Conservation (phyloP, 1,140 invertebrate species). For the Berghia stephanieae region DNA sequence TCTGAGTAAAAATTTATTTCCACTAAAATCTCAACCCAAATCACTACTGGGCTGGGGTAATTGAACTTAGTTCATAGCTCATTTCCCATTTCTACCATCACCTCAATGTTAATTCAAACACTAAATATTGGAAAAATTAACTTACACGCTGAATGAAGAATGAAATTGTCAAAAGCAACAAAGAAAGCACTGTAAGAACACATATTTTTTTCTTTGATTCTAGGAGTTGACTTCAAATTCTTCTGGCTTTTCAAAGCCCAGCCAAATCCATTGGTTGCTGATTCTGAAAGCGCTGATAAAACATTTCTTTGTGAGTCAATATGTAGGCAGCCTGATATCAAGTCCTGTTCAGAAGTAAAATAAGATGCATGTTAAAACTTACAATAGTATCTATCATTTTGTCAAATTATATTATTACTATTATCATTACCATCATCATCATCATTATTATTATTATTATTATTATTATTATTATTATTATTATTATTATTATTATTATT, state of each 20-base stretch:
- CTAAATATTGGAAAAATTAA: background rate
- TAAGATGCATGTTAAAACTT: background rate
- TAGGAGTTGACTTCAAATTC: slow-evolving; percentile 43
- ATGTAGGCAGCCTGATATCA: background rate
- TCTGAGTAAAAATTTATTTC: background rate
- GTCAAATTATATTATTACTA: too few species aligned
- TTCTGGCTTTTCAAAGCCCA: slow-evolving; percentile 39
- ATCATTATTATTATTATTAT: too few species aligned
- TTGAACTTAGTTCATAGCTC: too few species aligned
- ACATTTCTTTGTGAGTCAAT: slow-evolving; percentile 33
- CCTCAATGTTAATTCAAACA: background rate
- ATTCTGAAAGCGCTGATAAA: slow-evolving; percentile 43
- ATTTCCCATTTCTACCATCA: too few species aligned
- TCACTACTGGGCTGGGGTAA: too few species aligned
- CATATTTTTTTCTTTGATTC: slow-evolving; percentile 41
- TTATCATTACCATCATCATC: too few species aligned
- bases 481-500: too few species aligned
- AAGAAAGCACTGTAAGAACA: slow-evolving; percentile 42
- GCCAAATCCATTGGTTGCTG: slow-evolving; percentile 42
- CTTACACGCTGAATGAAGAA: slow-evolving; percentile 49
- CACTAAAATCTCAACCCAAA: too few species aligned
- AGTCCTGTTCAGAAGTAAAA: background rate
- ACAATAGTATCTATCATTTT: too few species aligned
- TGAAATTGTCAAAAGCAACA: slow-evolving; percentile 45
- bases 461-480: too few species aligned